Percentiles rank a stretch among this genome's conserved stretches.
These are phyloP conservation scores for Spatulosminthurus flaviceps DNA, from an alignment of 2,888 invertebrate genomes.

Conservation along the genomic window DNA sequence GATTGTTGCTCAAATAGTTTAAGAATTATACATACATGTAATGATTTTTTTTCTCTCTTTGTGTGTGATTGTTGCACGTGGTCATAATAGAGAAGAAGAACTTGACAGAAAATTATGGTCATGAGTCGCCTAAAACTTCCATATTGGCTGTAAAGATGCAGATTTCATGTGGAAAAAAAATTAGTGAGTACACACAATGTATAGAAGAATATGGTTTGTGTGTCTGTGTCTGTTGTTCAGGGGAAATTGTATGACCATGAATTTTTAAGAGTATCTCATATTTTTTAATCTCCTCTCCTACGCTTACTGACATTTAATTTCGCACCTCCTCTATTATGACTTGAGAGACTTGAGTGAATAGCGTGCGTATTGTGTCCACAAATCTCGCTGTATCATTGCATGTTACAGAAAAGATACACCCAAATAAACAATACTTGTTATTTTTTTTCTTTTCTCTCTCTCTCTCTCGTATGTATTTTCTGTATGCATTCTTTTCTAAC, in stretches of 20 bases:
- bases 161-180: not conserved
- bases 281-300: conserved; percentile 39
- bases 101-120: conserved; percentile 12
- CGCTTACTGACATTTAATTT: conserved; percentile 39
- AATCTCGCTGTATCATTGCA: conserved; percentile 21
- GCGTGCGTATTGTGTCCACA: conserved; percentile 16
- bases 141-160: conserved; percentile 14
- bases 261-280: conserved; percentile 44
- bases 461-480: no score
- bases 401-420: conserved; percentile 18
- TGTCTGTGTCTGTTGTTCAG: no score
- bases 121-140: not conserved
- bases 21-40: not conserved
- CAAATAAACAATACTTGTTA: conserved; percentile 22
- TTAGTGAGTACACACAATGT: not conserved
- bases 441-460: not conserved
- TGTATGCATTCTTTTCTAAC: no score
- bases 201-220: no score
- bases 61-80: not conserved
- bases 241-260: conserved; percentile 32
- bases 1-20: not conserved
- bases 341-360: conserved; percentile 24
- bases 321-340: no score
- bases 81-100: not conserved
- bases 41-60: not conserved